Conservation (phyloP, 2,797 vertebrate genomes). For the Alfaro cultratus region DNA sequence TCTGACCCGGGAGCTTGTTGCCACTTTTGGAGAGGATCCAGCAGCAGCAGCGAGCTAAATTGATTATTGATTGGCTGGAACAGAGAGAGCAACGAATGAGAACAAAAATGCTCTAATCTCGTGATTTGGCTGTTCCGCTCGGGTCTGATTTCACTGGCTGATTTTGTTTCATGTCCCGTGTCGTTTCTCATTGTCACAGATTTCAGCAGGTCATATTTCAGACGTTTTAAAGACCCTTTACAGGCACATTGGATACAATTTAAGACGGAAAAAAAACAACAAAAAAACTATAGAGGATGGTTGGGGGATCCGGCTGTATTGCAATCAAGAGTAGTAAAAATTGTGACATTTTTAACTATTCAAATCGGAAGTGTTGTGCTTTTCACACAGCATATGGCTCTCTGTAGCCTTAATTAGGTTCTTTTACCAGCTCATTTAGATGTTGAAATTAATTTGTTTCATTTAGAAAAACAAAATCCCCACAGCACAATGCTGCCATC, state of each 20-base stretch:
- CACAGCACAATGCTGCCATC: background rate
- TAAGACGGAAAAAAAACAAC: no score
- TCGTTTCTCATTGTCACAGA: background rate
- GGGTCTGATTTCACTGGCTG: background rate
- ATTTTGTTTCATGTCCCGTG: background rate
- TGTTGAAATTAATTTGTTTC: background rate
- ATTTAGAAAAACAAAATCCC: background rate
- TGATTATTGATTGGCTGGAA: conserved; percentile 29
- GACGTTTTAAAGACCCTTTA: no score
- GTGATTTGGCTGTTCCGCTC: background rate
- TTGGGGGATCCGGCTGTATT: no score
- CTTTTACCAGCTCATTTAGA: background rate
- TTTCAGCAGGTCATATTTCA: no score
- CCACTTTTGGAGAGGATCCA: conserved; percentile 25
- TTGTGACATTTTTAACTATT: no score
- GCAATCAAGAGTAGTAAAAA: no score
- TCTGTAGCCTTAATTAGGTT: background rate
- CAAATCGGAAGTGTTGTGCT: no score
- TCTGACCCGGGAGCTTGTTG: conserved; percentile 29
- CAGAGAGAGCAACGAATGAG: conserved; percentile 2
- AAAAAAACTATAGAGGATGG: no score
- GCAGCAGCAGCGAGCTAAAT: conserved; percentile 7
- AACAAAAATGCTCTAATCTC: background rate
- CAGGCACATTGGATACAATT: no score
- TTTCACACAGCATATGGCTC: no score